Base-by-base conservation (phyloP, 2,113 vertebrate genomes). In the Orientallactaga bullata region DNA sequence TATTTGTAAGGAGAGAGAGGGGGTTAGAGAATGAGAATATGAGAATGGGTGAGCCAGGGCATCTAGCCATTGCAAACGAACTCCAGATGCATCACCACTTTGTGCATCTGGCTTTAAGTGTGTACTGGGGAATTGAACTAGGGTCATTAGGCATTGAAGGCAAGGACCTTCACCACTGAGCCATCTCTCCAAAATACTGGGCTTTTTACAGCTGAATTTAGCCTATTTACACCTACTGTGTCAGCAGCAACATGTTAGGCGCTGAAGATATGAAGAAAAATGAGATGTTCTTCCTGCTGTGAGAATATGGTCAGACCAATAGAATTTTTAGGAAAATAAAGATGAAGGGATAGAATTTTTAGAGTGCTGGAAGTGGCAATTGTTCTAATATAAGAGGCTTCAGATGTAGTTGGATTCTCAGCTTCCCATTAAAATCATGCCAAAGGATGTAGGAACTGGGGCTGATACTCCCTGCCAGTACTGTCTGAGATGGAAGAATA, bases 301-400 rank as follows among this genome's bases (percentile, higher is more conserved):
- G 21, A 63, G 79, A 87, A 42, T 39, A 32, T 88, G 37, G 35
- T 24, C 24, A 74, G 66, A 37, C 18, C 73, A 85, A 18, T 12
- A 37, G 21, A 15, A 60, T 13, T 58, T 35, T 71, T 16, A 85
- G 23, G 3, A 30, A 61, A 68, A 63, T n/a, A 71, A 72, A 24
- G 39, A 24, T 69, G 82, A 69, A 35, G 51, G 39, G 69, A 55
- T 55, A 55, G 30, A 35, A 10, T 32, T n/a, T 85, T 55, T 58
- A 24, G 17, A 7, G 39, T 23, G 28, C 60, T 77, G 23, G 66
- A 78, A 88, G 7, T 39, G 47, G 35, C 32, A 72, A 18, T 1
- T 26, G 77, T 88, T 86, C 8, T 63, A 88, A 79, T 71, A 30
- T 35, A 76, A 47, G 63, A 89, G 39, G 17, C 81, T 90, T 86